Conservation (phyloP, 1,140 invertebrate species). For the Philopotamus ludificatus region DNA sequence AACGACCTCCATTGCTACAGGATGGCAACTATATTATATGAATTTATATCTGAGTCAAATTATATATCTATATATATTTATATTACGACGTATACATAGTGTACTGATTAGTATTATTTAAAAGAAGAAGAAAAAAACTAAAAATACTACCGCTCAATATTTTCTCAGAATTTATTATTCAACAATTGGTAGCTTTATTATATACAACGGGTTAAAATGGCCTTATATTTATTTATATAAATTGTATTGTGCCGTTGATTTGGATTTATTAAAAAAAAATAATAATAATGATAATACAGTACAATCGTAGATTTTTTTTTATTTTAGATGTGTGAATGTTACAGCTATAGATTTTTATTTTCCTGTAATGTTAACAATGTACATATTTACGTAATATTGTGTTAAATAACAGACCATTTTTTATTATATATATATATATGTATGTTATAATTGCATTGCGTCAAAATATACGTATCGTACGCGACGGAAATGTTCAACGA, state of each 20-base stretch:
- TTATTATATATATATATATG: too few relatives aligned
- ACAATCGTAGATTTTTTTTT: not conserved
- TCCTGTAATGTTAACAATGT: not conserved
- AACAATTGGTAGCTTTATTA: conserved; percentile 29
- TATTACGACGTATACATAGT: conserved; percentile 22
- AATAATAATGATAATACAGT: not conserved
- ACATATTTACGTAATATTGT: too few relatives aligned
- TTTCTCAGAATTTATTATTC: conserved; percentile 18
- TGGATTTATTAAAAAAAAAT: not conserved
- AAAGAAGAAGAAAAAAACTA: too few relatives aligned
- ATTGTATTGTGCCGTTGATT: conserved; percentile 3
- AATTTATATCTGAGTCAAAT: conserved; percentile 23
- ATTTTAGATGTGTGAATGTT: not conserved
- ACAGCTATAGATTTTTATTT: not conserved
- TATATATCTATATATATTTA: too few relatives aligned
- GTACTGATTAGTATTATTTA: conserved; percentile 28
- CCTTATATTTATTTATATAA: conserved; percentile 28
- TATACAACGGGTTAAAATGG: conserved; percentile 28
- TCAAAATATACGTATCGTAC: too few relatives aligned
- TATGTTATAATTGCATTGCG: too few relatives aligned
- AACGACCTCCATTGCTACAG: conserved; percentile 16
- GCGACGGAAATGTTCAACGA: too few relatives aligned
- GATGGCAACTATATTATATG: conserved; percentile 14
- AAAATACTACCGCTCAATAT: conserved; percentile 5
- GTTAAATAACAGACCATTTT: too few relatives aligned